Evolutionary conservation across 1,140 invertebrate species (phyloP).

Genomic region (Asbolus verrucosus): DNA sequence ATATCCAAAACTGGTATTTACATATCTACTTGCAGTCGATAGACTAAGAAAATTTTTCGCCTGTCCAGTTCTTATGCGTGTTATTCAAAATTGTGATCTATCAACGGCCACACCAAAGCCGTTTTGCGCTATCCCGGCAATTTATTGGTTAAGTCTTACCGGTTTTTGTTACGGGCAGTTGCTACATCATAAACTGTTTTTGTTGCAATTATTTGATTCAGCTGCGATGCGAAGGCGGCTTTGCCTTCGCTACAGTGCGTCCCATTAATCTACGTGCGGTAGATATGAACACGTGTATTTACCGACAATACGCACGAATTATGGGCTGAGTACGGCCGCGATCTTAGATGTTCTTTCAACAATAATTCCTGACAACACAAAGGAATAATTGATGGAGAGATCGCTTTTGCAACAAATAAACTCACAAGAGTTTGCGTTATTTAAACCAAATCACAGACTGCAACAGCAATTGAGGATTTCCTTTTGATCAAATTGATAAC

Average conservation of each 20-base stretch:
- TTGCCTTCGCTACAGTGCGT: constrained; percentile 23
- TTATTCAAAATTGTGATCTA: too few relatives aligned
- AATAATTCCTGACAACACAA: constrained; percentile 26
- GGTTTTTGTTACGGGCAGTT: constrained; percentile 43
- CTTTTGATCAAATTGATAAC: too few relatives aligned
- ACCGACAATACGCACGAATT: constrained; percentile 27
- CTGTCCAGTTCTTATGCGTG: too few relatives aligned
- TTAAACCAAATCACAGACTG: too few relatives aligned
- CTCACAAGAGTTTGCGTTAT: too few relatives aligned
- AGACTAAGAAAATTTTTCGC: too few relatives aligned
- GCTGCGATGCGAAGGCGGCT: constrained; percentile 45
- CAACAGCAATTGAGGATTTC: background rate
- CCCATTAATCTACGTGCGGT: constrained; percentile 43
- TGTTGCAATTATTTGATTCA: too few relatives aligned
- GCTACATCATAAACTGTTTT: constrained; percentile 49
- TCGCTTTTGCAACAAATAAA: background rate
- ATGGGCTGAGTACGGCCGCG: constrained; percentile 8
- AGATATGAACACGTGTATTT: constrained; percentile 26
- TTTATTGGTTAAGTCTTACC: constrained; percentile 47
- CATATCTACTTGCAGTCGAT: too few relatives aligned
- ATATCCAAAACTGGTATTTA: too few relatives aligned
- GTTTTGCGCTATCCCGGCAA: too few relatives aligned
- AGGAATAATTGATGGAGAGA: constrained; percentile 11
- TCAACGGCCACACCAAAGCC: too few relatives aligned
- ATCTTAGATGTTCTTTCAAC: constrained; percentile 18